Base-by-base conservation (phyloP, 1,140 invertebrate genomes). In the Olivierus martensii region DNA sequence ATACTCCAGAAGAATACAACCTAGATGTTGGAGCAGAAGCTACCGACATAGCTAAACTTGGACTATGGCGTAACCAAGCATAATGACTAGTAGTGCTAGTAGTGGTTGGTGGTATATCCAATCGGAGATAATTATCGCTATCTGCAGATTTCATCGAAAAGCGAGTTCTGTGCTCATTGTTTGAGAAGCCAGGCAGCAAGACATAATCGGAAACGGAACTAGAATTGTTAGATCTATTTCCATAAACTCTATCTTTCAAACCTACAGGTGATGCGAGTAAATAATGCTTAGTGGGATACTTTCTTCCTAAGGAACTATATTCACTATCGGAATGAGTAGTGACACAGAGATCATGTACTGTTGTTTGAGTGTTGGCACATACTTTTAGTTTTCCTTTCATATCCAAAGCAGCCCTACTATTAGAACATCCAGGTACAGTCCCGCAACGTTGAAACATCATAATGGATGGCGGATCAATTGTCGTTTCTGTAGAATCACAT, bases 311-410 rank as follows among this genome's bases (percentile, higher is more conserved):
- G 46, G 53, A 55, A 36, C 57, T 56, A 35, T 58, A 57, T 44
- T 57, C 58, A 39, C 55, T 46, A 47, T 55, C 49, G 12, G 53
- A 51, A 39, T 45, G 45, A 14, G 52, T 49, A 2, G 51, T 37
- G 21, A 38, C 35, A 44, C 37, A 46, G 41, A 57, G 51, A 47
- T 59, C 58, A 28, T 49, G 38, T 6, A 45, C 28, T 5, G 83
- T 85, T 0, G 87, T 90, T 68, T 90, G 87, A 0, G 86, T 90
- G 6, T 86, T 86, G 14, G 85, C 85, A 7, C 85, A 87, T 6
- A 89, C 83, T 72, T 89, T 88, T 18, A 66, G 52, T 67, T 82
- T 82, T 28, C 1, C 65, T 67, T 41, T 64, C 58, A 0, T 65
- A 63, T 18, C 53, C 6, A 28, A 28, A 28, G 28, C 4, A 6